Conservation (phyloP, 2,888 invertebrate genomes). For the Rhimphoctona megacephalus region DNA sequence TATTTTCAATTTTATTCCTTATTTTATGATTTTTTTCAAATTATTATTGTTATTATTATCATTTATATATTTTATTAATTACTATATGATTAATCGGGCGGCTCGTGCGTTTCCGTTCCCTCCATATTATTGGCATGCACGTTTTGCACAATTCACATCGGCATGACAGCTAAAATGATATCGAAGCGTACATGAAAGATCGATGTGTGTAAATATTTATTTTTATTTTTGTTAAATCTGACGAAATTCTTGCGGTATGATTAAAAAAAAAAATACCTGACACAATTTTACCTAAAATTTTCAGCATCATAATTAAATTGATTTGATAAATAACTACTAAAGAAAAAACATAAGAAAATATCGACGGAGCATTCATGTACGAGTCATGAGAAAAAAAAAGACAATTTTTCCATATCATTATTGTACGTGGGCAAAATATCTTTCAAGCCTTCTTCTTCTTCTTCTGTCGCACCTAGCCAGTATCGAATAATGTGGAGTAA, state of each 20-base stretch:
- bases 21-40: constrained; percentile 33
- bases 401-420: constrained; percentile 57
- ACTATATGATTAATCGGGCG: constrained; percentile 51
- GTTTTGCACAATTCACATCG: constrained; percentile 75
- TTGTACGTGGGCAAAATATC: constrained; percentile 68
- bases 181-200: constrained; percentile 67
- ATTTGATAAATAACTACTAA: background rate
- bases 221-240: background rate
- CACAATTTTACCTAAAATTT: background rate
- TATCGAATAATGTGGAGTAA: constrained; percentile 47
- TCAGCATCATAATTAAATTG: background rate
- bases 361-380: constrained; percentile 60
- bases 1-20: constrained; percentile 65
- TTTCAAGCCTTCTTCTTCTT: constrained; percentile 68
- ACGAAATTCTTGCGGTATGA: constrained; percentile 25
- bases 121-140: constrained; percentile 76
- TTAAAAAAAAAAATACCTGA: constrained; percentile 11
- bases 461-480: constrained; percentile 54
- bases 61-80: constrained; percentile 39
- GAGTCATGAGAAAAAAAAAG: constrained; percentile 50
- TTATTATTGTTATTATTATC: constrained; percentile 23
- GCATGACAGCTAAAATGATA: constrained; percentile 70
- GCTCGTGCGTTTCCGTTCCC: constrained; percentile 69
- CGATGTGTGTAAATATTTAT: constrained; percentile 15
- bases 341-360: constrained; percentile 30